Conservation (phyloP, 2,888 invertebrate species). For the Catocala nupta region DNA sequence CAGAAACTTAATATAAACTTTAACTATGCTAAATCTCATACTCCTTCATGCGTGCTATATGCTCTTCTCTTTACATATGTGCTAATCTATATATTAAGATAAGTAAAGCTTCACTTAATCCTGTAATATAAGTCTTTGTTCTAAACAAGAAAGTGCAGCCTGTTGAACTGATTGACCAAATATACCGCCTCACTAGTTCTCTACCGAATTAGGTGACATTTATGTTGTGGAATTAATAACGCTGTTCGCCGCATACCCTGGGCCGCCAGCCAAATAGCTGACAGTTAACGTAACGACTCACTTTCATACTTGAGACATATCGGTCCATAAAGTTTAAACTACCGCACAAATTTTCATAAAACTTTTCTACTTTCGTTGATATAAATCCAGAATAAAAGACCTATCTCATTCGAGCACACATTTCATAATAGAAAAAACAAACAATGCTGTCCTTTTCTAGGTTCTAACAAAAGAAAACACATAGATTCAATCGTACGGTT, state of each 20-base stretch:
- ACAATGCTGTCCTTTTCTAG: constrained; percentile 29
- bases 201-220: constrained; percentile 15
- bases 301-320: constrained; percentile 12
- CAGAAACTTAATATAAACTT: too few relatives aligned
- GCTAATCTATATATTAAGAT: too few relatives aligned
- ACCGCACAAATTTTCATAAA: constrained; percentile 27
- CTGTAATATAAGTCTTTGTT: too few relatives aligned
- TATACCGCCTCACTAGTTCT: constrained; percentile 14
- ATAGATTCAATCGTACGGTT: constrained; percentile 49
- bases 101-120: too few relatives aligned
- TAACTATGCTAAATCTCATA: too few relatives aligned
- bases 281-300: constrained; percentile 36
- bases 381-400: constrained; percentile 11
- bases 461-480: constrained; percentile 42
- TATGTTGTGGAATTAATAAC: constrained; percentile 31
- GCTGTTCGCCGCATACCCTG: constrained; percentile 25
- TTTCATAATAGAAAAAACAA: constrained; percentile 23
- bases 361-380: constrained; percentile 13
- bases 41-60: too few relatives aligned
- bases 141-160: not conserved
- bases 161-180: constrained; percentile 4
- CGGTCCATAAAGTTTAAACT: constrained; percentile 29
- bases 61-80: too few relatives aligned
- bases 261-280: constrained; percentile 44
- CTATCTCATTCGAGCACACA: constrained; percentile 14